Conservation (phyloP, 1,140 invertebrate genomes). For the Caenorhabditis remanei region DNA sequence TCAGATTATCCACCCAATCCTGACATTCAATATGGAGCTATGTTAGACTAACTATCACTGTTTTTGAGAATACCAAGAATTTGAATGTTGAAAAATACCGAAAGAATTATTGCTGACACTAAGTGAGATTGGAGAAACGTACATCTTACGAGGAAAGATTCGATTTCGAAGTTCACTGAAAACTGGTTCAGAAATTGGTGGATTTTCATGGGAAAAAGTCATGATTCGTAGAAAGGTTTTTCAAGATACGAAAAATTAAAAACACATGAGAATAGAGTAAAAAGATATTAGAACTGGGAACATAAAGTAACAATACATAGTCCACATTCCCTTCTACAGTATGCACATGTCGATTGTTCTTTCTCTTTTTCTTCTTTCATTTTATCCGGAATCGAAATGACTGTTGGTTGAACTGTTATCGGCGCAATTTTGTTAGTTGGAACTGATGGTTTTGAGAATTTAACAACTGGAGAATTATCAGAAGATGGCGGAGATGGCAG, state of each 20-base stretch:
- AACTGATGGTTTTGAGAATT: background rate
- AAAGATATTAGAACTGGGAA: background rate
- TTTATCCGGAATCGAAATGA: constrained; percentile 4
- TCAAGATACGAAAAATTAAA: background rate
- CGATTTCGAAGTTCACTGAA: background rate
- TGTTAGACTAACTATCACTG: too few relatives aligned
- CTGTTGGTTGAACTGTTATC: constrained; percentile 32
- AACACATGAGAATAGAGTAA: background rate
- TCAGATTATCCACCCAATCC: too few relatives aligned
- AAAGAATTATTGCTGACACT: background rate
- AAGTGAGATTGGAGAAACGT: background rate
- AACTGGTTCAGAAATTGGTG: background rate
- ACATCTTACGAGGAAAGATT: background rate
- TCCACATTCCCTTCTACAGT: constrained; percentile 43
- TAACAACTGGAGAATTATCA: background rate
- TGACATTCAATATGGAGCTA: too few relatives aligned
- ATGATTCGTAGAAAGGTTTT: background rate
- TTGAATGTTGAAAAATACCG: constrained; percentile 14
- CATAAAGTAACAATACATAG: constrained; percentile 37
- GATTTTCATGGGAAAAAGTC: constrained; percentile 8
- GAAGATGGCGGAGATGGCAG: background rate
- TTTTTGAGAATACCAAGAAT: background rate
- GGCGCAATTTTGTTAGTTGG: constrained; percentile 21
- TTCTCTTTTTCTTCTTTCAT: background rate
- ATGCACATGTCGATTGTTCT: constrained; percentile 8